Conservation (phyloP, 1,140 invertebrate species). For the Lepidurus arcticus region DNA sequence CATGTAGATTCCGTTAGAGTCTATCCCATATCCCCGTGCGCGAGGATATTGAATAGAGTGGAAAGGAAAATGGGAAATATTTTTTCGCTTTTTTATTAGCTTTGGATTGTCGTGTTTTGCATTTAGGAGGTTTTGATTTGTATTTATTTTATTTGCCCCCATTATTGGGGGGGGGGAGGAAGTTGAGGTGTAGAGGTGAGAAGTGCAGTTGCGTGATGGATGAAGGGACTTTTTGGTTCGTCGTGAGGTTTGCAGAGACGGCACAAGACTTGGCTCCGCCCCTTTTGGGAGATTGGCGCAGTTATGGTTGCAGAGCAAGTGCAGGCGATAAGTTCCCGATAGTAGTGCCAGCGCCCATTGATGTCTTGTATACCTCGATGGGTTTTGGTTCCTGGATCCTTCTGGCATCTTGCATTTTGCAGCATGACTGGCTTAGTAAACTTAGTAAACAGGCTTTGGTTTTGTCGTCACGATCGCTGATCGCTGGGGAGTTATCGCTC, state of each 20-base stretch:
- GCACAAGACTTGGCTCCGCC: not conserved
- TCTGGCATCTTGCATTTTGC: not conserved
- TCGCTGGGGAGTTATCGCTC: not conserved
- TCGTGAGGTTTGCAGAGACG: not conserved
- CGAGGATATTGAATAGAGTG: no score
- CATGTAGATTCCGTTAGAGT: no score
- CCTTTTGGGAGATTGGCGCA: not conserved
- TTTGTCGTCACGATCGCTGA: slow-evolving; percentile 17
- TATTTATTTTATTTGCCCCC: not conserved
- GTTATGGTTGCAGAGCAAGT: slow-evolving; percentile 7
- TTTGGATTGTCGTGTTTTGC: not conserved
- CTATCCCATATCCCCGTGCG: no score
- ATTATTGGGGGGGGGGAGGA: not conserved
- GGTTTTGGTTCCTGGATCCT: not conserved
- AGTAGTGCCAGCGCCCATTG: not conserved
- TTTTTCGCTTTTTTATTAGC: not conserved
- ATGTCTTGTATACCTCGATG: not conserved
- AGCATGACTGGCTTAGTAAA: not conserved
- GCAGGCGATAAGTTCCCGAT: not conserved
- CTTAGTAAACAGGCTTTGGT: not conserved
- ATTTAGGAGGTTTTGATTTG: not conserved
- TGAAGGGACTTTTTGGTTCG: not conserved
- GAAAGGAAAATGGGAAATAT: not conserved
- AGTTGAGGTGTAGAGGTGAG: slow-evolving; percentile 7
- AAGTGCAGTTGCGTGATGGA: slow-evolving; percentile 21